phyloP scores from a whole-genome alignment of 2,888 invertebrate genomes.

The Sturmia bella region DNA sequence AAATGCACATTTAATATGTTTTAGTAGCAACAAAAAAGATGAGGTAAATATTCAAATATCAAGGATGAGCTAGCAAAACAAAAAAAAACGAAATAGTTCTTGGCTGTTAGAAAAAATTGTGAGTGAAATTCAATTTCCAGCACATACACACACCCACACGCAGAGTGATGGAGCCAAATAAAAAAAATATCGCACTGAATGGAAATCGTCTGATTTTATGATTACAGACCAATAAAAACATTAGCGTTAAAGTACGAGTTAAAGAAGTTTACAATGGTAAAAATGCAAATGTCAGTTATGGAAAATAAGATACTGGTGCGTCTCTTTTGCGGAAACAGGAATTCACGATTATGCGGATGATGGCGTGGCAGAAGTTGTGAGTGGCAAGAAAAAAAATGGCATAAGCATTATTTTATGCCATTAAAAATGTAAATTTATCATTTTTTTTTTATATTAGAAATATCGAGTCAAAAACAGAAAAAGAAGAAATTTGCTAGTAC shows the following conservation, averaged over 20 bases:
- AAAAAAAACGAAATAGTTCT: slow-evolving; percentile 49
- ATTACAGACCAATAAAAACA: slow-evolving; percentile 70
- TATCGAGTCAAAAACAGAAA: slow-evolving; percentile 9
- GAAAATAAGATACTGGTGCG: slow-evolving; percentile 35
- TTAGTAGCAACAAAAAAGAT: slow-evolving; percentile 32
- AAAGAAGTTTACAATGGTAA: slow-evolving; percentile 47
- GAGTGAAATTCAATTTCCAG: background rate
- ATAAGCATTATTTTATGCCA: slow-evolving; percentile 65
- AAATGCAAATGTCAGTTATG: slow-evolving; percentile 63
- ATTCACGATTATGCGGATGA: slow-evolving; percentile 27
- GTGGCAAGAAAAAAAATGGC: slow-evolving; percentile 17
- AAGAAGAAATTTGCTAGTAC: background rate
- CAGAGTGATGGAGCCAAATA: background rate
- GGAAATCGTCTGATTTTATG: slow-evolving; percentile 70
- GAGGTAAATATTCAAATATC: slow-evolving; percentile 58
- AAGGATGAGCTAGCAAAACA: slow-evolving; percentile 55
- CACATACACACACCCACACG: slow-evolving; percentile 11
- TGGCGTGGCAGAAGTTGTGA: slow-evolving; percentile 10
- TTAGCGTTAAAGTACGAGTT: slow-evolving; percentile 59
- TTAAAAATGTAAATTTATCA: slow-evolving; percentile 70
- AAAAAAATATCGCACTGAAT: slow-evolving; percentile 42
- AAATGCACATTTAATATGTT: slow-evolving; percentile 69
- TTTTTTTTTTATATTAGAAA: slow-evolving; percentile 69
- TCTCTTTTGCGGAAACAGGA: slow-evolving; percentile 3
- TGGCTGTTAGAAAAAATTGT: slow-evolving; percentile 3